Percentiles rank a stretch among this genome's conserved stretches.
phyloP scores from a whole-genome alignment of 2,888 invertebrate genomes.

The Ctenicera cuprea region DNA sequence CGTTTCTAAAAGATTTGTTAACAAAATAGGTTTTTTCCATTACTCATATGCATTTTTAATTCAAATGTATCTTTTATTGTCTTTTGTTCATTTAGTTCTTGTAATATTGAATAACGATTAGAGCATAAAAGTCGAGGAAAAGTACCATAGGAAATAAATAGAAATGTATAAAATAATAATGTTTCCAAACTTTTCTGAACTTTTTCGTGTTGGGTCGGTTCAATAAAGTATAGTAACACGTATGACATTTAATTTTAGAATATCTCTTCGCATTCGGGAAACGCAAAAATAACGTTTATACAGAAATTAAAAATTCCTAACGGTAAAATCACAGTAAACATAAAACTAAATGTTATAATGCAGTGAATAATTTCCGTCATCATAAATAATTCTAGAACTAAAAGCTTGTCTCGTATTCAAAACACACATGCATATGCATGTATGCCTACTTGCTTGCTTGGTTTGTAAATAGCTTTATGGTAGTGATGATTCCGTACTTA shows the following conservation, averaged over 20 bases:
- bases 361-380: slow-evolving; percentile 2
- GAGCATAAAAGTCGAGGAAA: too few relatives aligned
- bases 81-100: too few relatives aligned
- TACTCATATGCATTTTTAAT: too few relatives aligned
- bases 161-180: too few relatives aligned
- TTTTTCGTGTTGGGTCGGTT: too few relatives aligned
- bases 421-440: slow-evolving; percentile 9
- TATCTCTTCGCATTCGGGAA: slow-evolving; percentile 7
- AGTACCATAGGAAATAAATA: too few relatives aligned
- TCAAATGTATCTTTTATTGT: too few relatives aligned
- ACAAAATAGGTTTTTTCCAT: too few relatives aligned
- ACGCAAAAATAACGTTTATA: slow-evolving; percentile 23
- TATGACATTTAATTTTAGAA: slow-evolving; percentile 28
- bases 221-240: background rate
- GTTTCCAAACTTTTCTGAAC: too few relatives aligned
- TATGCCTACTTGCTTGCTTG: too few relatives aligned
- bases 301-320: slow-evolving; percentile 30
- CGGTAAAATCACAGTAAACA: slow-evolving; percentile 20
- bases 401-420: background rate
- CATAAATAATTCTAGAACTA: slow-evolving; percentile 5
- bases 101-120: too few relatives aligned
- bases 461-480: background rate
- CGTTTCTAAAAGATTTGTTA: too few relatives aligned
- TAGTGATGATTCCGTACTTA: background rate
- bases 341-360: slow-evolving; percentile 9